Conservation (phyloP, 2,113 vertebrate species). For the Brienomyrus longianalis region DNA sequence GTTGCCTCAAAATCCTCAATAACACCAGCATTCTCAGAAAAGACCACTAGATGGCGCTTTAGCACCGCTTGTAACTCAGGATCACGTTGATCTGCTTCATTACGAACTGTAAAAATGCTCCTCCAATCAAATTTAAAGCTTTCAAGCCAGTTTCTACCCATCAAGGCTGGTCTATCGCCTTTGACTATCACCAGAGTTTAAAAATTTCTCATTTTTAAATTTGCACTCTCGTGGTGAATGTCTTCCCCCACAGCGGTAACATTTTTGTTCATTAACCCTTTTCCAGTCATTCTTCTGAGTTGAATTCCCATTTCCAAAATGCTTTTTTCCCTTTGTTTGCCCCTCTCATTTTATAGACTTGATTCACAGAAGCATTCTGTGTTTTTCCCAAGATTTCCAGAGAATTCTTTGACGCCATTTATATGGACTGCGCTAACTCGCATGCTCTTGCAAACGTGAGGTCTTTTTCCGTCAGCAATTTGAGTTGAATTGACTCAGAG, state of each 20-base stretch:
- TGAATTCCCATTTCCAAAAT: not conserved
- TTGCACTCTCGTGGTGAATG: slow-evolving; percentile 1
- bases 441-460: not conserved
- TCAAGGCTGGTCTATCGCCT: too few species aligned
- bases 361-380: not conserved
- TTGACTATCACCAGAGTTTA: too few species aligned
- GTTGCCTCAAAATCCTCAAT: too few species aligned
- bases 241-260: slow-evolving; percentile 17
- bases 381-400: not conserved
- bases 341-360: not conserved
- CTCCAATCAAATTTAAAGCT: too few species aligned
- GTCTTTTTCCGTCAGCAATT: slow-evolving; percentile 10
- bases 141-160: too few species aligned
- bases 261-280: too few species aligned
- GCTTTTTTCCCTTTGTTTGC: not conserved
- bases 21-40: too few species aligned
- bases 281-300: not conserved
- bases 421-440: not conserved
- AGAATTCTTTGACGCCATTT: not conserved
- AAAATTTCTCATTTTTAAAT: slow-evolving; percentile 20
- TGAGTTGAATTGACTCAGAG: not conserved
- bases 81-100: too few species aligned
- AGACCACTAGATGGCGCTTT: too few species aligned
- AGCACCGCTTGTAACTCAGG: too few species aligned
- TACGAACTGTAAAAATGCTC: too few species aligned